Conservation (phyloP, 2,113 vertebrate genomes). For the Melanerpes aurifrons region DNA sequence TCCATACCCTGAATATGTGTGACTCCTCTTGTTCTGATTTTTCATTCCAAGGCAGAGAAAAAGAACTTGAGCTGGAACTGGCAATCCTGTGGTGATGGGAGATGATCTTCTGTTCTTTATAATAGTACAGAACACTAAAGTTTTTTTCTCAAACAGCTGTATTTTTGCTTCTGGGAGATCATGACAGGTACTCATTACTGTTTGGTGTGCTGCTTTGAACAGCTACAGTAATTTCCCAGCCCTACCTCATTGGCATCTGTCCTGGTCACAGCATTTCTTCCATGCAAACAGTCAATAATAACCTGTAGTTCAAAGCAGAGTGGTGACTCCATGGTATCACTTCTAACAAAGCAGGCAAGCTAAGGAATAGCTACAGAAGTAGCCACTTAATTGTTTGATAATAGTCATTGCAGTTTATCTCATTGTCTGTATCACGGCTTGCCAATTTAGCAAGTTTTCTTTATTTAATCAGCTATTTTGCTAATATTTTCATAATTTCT, state of each 20-base stretch:
- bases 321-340: background rate
- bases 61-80: background rate
- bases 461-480: constrained; percentile 19
- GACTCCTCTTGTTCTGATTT: background rate
- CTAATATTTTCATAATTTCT: background rate
- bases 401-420: background rate
- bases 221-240: background rate
- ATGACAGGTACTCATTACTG: constrained; percentile 1
- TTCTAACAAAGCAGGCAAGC: constrained; percentile 24
- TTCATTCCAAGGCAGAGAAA: background rate
- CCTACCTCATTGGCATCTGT: constrained; percentile 17
- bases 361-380: background rate
- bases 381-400: constrained; percentile 20
- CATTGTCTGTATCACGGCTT: background rate
- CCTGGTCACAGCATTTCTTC: constrained; percentile 14
- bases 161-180: background rate
- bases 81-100: accelerated
- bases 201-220: background rate
- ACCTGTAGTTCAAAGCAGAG: background rate
- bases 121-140: background rate
- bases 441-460: background rate
- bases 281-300: background rate
- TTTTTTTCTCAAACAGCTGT: background rate
- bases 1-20: background rate
- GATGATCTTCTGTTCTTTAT: background rate